Evolutionary conservation across 2,797 vertebrate genomes (phyloP).

Genomic region (Coranthus polyacanthus): DNA sequence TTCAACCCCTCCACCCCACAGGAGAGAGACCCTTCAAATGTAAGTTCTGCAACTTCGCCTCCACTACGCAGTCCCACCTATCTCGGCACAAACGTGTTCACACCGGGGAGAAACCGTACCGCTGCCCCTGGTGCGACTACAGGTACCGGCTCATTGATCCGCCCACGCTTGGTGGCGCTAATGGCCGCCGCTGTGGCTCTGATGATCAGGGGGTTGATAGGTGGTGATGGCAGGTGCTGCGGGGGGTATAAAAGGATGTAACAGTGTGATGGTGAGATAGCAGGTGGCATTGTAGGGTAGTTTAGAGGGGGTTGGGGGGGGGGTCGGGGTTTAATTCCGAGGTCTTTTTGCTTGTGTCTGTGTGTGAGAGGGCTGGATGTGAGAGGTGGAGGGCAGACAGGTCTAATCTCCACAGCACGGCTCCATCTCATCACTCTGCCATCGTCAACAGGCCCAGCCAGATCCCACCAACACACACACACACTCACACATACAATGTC

Average conservation of each 20-base stretch:
- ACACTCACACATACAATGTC: slow-evolving; percentile 68
- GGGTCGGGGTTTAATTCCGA: slow-evolving; percentile 31
- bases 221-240: slow-evolving; percentile 50
- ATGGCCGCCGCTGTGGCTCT: slow-evolving; percentile 62
- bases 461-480: slow-evolving; percentile 61
- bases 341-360: slow-evolving; percentile 27
- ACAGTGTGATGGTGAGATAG: slow-evolving; percentile 61
- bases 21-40: slow-evolving; percentile 98
- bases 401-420: slow-evolving; percentile 79
- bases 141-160: slow-evolving; percentile 88
- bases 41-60: slow-evolving; percentile 96
- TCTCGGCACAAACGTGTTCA: slow-evolving; percentile 97
- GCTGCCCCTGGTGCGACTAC: slow-evolving; percentile 99
- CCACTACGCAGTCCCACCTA: slow-evolving; percentile 97
- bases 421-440: slow-evolving; percentile 82
- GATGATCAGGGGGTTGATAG: slow-evolving; percentile 72
- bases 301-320: slow-evolving; percentile 28
- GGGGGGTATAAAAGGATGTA: slow-evolving; percentile 12
- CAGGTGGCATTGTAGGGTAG: slow-evolving; percentile 70
- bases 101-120: slow-evolving; percentile 98
- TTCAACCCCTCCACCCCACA: slow-evolving; percentile 63
- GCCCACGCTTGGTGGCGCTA: slow-evolving; percentile 58
- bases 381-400: slow-evolving; percentile 70
- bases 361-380: slow-evolving; percentile 22
- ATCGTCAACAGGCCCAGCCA: slow-evolving; percentile 77